Evolutionary conservation across 2,113 vertebrate genomes (phyloP).

Genomic region (Ellobius talpinus): DNA sequence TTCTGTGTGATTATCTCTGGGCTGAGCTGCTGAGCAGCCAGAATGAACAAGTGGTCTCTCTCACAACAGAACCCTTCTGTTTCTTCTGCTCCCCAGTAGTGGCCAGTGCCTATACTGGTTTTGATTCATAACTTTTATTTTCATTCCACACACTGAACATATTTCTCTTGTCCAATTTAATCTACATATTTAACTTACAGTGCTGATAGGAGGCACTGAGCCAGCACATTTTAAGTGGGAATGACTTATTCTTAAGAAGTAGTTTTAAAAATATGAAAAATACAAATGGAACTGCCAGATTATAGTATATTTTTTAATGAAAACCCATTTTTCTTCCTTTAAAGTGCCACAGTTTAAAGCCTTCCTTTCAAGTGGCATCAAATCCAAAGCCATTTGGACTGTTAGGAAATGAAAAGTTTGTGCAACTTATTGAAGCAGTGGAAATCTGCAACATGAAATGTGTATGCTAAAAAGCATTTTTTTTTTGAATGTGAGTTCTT

Average conservation of each 20-base stretch:
- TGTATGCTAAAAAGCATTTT: slow-evolving; percentile 84
- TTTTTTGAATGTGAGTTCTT: slow-evolving; percentile 86
- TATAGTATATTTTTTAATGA: slow-evolving; percentile 81
- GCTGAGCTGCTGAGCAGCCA: too few relatives aligned
- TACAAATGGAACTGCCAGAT: slow-evolving; percentile 84
- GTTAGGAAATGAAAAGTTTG: slow-evolving; percentile 85
- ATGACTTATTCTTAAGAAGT: slow-evolving; percentile 84
- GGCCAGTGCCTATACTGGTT: too few relatives aligned
- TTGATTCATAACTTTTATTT: too few relatives aligned
- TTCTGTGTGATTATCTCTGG: too few relatives aligned
- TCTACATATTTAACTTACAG: slow-evolving; percentile 82
- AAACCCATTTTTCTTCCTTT: slow-evolving; percentile 85
- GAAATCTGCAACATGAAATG: slow-evolving; percentile 86
- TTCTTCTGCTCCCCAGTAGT: too few relatives aligned
- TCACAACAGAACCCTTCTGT: too few relatives aligned
- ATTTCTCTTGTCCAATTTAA: slow-evolving; percentile 85
- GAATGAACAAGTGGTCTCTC: too few relatives aligned
- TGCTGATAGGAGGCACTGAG: slow-evolving; percentile 82
- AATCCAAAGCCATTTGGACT: slow-evolving; percentile 84
- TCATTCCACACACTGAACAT: slow-evolving; percentile 84
- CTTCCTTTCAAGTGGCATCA: slow-evolving; percentile 67
- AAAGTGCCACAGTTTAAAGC: slow-evolving; percentile 80
- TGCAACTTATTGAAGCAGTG: slow-evolving; percentile 83
- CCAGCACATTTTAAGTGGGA: slow-evolving; percentile 84
- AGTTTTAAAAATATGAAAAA: slow-evolving; percentile 86